Evolutionary conservation across 2,113 vertebrate genomes (phyloP).

Genomic region (Toxostoma redivivum): DNA sequence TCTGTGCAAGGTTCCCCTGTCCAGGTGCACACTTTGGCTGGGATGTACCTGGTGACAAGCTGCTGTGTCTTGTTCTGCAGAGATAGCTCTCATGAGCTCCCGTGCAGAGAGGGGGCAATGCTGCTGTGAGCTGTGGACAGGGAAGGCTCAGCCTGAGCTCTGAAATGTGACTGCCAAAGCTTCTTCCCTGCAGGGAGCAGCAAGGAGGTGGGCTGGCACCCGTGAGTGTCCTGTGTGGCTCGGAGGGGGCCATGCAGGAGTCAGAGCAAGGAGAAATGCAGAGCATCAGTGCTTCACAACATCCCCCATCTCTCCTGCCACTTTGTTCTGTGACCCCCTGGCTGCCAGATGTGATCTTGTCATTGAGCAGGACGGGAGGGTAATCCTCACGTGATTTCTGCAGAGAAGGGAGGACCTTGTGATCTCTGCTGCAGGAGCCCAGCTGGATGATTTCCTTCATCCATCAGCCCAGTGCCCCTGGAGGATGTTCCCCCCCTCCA

Average conservation of each 20-base stretch:
- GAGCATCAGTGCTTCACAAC: neutral
- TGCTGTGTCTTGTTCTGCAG: rapidly evolving
- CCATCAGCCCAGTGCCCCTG: neutral
- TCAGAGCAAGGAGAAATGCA: neutral
- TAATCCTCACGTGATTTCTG: neutral
- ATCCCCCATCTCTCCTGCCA: neutral
- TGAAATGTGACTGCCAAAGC: neutral
- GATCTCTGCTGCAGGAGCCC: neutral
- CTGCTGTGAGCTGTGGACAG: neutral
- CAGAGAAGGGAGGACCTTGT: neutral
- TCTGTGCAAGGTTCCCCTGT: neutral
- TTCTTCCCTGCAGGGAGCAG: neutral
- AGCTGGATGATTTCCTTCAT: slow-evolving; percentile 4
- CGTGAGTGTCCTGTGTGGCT: neutral
- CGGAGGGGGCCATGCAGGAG: neutral
- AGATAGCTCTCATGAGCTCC: neutral
- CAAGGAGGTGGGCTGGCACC: neutral
- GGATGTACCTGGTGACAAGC: neutral
- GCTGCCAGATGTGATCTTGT: neutral
- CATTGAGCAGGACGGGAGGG: neutral
- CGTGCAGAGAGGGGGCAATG: neutral
- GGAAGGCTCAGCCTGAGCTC: neutral
- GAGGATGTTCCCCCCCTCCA: neutral
- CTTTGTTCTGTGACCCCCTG: neutral
- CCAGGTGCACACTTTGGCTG: neutral